These are phyloP conservation scores for Sebastolobus alascanus DNA, from an alignment of 2,797 vertebrate species.

Conservation along the genomic window DNA sequence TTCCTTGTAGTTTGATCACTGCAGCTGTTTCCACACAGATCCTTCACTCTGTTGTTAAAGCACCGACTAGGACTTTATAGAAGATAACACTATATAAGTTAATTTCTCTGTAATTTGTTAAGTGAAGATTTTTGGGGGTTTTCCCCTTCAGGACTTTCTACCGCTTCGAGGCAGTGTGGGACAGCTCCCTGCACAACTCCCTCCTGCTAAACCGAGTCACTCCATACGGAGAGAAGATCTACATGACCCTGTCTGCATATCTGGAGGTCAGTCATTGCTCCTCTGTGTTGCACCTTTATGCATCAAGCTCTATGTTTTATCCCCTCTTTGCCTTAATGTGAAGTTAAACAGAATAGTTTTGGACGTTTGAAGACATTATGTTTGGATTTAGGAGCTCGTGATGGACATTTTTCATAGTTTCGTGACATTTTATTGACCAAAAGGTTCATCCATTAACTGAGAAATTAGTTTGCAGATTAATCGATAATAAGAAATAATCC, in stretches of 20 bases:
- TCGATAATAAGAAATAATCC: no score
- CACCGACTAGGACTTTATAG: slow-evolving; percentile 5
- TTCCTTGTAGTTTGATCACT: slow-evolving; percentile 10
- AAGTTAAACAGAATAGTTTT: no score
- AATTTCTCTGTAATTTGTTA: background rate
- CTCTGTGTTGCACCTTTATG: background rate
- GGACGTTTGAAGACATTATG: no score
- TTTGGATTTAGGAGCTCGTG: no score
- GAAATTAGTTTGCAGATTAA: no score
- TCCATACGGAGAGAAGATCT: slow-evolving; percentile 98
- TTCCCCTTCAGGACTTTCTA: slow-evolving; percentile 91
- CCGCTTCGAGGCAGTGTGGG: slow-evolving; percentile 98
- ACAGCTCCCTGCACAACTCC: slow-evolving; percentile 98
- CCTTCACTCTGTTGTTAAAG: background rate
- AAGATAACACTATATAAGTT: background rate
- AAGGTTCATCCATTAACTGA: no score
- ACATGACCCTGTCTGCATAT: slow-evolving; percentile 98
- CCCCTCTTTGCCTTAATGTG: background rate
- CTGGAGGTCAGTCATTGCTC: slow-evolving; percentile 89
- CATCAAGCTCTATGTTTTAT: background rate
- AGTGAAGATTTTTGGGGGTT: background rate
- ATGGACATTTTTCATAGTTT: no score
- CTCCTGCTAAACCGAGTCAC: slow-evolving; percentile 97
- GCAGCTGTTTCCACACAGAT: background rate
- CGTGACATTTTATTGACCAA: no score